These are phyloP conservation scores for Lasioglossum leucozonium DNA, from an alignment of 2,888 invertebrate species.

Conservation along the genomic window DNA sequence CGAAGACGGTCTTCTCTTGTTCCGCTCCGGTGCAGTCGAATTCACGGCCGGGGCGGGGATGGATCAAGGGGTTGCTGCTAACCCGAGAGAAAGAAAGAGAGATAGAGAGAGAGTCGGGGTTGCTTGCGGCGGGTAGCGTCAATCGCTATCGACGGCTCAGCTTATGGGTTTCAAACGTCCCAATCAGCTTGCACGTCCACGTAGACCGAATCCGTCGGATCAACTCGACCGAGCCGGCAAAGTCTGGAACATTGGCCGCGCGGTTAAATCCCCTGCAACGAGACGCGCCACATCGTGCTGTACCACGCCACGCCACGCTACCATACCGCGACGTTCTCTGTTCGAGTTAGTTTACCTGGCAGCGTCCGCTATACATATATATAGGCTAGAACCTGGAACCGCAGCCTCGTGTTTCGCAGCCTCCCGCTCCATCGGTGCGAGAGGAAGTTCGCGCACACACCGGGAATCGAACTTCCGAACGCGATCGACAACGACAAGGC, in stretches of 20 bases:
- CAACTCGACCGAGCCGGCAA: conserved; percentile 18
- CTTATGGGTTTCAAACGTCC: conserved; percentile 30
- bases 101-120: not conserved
- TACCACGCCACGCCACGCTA: not conserved
- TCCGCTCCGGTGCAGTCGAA: conserved; percentile 36
- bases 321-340: too few species aligned
- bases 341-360: not conserved
- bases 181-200: conserved; percentile 36
- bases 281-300: not conserved
- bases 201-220: conserved; percentile 37
- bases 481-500: not conserved
- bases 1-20: not conserved
- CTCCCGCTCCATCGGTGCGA: not conserved
- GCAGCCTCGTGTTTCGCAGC: not conserved
- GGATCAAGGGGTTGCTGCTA: not conserved
- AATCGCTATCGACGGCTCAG: conserved; percentile 18
- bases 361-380: not conserved
- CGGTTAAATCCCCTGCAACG: conserved; percentile 41
- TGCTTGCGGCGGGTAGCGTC: conserved; percentile 17
- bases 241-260: conserved; percentile 28
- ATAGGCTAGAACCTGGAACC: not conserved
- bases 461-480: conserved; percentile 21
- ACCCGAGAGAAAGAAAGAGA: not conserved
- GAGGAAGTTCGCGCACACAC: conserved; percentile 2
- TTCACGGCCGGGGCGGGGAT: conserved; percentile 12